Conservation (phyloP, 1,140 invertebrate genomes). For the Macrocentrus cingulum region DNA sequence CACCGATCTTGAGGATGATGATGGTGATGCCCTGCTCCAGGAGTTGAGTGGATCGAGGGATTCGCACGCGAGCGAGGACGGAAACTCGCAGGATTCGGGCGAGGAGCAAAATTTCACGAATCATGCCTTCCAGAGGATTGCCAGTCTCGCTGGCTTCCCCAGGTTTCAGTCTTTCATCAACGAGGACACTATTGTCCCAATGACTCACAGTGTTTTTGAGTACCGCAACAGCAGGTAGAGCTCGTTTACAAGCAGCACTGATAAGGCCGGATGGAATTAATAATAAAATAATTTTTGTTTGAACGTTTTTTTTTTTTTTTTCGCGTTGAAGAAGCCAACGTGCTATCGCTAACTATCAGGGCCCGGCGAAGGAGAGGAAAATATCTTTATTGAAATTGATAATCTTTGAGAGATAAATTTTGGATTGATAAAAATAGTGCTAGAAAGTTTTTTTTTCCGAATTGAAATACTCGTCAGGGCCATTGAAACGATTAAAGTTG, state of each 20-base stretch:
- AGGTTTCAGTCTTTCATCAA: conserved; percentile 53
- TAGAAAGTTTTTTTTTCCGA: no score
- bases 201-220: conserved; percentile 52
- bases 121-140: conserved; percentile 50
- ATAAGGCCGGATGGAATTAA: neutral
- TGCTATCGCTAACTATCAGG: no score
- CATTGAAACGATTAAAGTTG: no score
- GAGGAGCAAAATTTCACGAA: conserved; percentile 39
- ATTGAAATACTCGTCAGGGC: no score
- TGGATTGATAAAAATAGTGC: no score
- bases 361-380: no score
- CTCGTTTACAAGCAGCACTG: conserved; percentile 13
- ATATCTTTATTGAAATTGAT: no score
- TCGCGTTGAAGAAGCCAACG: neutral
- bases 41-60: conserved; percentile 33
- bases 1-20: conserved; percentile 43
- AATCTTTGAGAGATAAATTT: no score
- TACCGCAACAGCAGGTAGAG: conserved; percentile 52
- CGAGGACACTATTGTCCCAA: conserved; percentile 45
- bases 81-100: conserved; percentile 49
- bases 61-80: conserved; percentile 44
- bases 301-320: neutral
- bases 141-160: conserved; percentile 49
- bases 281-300: no score
- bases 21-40: conserved; percentile 30